Conservation (phyloP, 1,140 invertebrate genomes). For the Drosophila parabipectinata region DNA sequence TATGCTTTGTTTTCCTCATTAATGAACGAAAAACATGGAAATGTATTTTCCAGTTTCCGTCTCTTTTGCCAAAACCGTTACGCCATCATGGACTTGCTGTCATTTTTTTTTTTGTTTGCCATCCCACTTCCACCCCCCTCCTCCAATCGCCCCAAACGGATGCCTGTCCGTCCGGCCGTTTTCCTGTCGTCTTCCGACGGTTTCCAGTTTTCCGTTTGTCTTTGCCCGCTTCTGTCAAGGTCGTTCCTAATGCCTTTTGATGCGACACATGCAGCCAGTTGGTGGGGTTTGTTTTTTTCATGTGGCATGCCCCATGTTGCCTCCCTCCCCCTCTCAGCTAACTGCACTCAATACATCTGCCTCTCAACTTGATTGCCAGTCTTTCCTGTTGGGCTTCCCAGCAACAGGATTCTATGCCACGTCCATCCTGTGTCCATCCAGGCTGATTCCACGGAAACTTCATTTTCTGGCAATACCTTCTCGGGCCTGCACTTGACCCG, state of each 20-base stretch:
- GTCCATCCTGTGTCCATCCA: not conserved
- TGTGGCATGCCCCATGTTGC: not conserved
- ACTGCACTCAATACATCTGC: not conserved
- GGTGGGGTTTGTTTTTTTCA: slow-evolving; percentile 2
- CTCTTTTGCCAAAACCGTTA: slow-evolving; percentile 45
- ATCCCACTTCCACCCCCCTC: not conserved
- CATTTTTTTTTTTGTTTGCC: slow-evolving; percentile 7
- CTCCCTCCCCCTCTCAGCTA: not conserved
- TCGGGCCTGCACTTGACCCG: slow-evolving; percentile 56
- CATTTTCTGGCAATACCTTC: slow-evolving; percentile 5
- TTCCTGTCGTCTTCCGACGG: slow-evolving; percentile 3
- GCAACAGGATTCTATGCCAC: slow-evolving; percentile 17
- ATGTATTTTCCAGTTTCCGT: slow-evolving; percentile 46
- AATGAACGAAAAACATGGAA: slow-evolving; percentile 63
- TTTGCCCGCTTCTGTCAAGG: slow-evolving; percentile 42
- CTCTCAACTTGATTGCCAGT: slow-evolving; percentile 26
- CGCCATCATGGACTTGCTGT: slow-evolving; percentile 52
- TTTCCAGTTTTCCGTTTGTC: slow-evolving; percentile 3
- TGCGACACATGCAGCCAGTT: slow-evolving; percentile 40
- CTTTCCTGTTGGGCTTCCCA: slow-evolving; percentile 11
- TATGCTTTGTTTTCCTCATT: slow-evolving; percentile 31
- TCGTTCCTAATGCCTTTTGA: slow-evolving; percentile 52
- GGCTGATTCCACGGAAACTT: slow-evolving; percentile 10
- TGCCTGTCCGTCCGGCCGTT: slow-evolving; percentile 18
- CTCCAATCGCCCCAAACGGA: slow-evolving; percentile 12